Evolutionary conservation across 53 echinoderm and acorn worm species (phyloP), one percentile per base, ranked within the genome.

Genomic region (Apostichopus leukothele): DNA sequence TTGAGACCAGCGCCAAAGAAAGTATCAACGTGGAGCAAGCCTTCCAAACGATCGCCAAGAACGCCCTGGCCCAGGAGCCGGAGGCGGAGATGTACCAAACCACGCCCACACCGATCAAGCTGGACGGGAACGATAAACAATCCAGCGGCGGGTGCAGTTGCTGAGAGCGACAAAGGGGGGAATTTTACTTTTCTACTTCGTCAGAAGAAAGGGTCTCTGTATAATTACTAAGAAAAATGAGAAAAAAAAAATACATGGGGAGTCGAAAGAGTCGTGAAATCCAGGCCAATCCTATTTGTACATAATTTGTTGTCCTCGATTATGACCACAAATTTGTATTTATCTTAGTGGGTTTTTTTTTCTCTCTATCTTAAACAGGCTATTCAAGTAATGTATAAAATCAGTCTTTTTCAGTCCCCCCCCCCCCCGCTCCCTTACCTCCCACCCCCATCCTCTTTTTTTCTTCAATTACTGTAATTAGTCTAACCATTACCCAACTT

Each of bases 31-130:
- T 99, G 71, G 99, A 99, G 78, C 99, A 99, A 93, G 99, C 99
- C 91, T 99, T 99, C 96, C 99, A 99, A 90, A 99, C 95, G 51
- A 99, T 99, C 77, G 99, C 99, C 90, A 99, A 96, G 96, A 99
- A 99, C 76, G 99, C 99, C 91, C 96, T 99, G 19, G 94, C 95
- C 20, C 99, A 99, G 88, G 99, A 99, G 87, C 95, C 99, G 7
- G 99, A 99, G 61, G 93, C 93, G 54, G 93, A 94, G 73, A 89
- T 96, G 86, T 99, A 99, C 93, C 91, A 93, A 74, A 92, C 92
- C 74, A 95, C 95, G 89, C 99, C 99, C 16, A 92, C 91, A 79
- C 93, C 93, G 90, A 96, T 99, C 59, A 99, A 99, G 89, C 91
- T 99, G 79, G 92, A 94, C 87, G 90, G 90, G 13, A 93, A 94